phyloP scores from a whole-genome alignment of 2,113 vertebrate species.

The Dermatemys mawii region DNA sequence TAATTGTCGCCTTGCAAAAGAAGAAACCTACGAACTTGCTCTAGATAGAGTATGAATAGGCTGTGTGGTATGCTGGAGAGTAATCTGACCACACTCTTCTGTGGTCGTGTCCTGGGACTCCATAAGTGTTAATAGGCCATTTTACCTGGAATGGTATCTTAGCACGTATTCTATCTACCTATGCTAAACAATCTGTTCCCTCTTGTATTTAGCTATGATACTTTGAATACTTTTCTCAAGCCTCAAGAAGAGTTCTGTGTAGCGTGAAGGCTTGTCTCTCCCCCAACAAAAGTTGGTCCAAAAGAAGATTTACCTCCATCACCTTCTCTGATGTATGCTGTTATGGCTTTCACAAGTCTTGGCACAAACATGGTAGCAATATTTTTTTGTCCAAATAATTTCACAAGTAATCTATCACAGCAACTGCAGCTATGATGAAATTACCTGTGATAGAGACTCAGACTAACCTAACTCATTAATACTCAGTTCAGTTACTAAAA shows the following conservation, averaged over 20 bases:
- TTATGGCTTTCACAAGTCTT: not conserved
- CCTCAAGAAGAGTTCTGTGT: no score
- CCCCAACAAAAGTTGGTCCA: not conserved
- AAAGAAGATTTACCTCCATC: not conserved
- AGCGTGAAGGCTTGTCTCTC: not conserved
- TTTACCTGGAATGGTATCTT: not conserved
- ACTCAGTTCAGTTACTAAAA: not conserved
- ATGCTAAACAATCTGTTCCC: not conserved
- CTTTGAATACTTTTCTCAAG: no score
- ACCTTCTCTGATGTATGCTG: not conserved
- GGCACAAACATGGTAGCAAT: not conserved
- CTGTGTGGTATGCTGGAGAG: no score
- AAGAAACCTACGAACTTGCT: no score
- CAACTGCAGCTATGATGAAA: not conserved
- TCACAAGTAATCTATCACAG: not conserved
- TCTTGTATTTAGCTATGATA: not conserved
- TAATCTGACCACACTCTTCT: no score
- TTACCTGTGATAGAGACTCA: not conserved
- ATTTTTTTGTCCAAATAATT: not conserved
- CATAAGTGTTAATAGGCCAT: not conserved
- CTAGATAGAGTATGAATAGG: no score
- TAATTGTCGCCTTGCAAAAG: no score
- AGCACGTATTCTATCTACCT: not conserved
- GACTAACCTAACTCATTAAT: not conserved
- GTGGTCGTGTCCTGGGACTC: not conserved